Percentiles rank a stretch among this genome's conserved stretches.
These are phyloP conservation scores for Caenorhabditis brenneri DNA, from an alignment of 1,140 invertebrate genomes.

Conservation along the genomic window DNA sequence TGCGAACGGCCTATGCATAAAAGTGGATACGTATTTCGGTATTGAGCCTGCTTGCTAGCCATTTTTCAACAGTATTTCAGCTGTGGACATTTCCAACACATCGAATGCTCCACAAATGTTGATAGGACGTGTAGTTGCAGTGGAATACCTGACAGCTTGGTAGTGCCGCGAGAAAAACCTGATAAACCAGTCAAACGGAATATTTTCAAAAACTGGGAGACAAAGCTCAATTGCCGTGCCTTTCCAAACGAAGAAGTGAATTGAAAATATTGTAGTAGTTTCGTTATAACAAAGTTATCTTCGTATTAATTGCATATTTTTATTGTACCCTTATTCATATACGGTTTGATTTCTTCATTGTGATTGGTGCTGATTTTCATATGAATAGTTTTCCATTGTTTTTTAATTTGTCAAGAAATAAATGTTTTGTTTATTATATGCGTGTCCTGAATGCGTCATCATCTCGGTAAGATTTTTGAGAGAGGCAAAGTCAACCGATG, in stretches of 20 bases:
- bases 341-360: background rate
- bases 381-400: background rate
- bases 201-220: slow-evolving; percentile 20
- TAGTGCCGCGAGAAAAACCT: background rate
- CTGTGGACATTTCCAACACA: slow-evolving; percentile 22
- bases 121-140: background rate
- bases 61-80: background rate
- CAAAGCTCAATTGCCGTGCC: slow-evolving; percentile 1
- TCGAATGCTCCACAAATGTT: slow-evolving; percentile 6
- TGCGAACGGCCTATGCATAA: slow-evolving; percentile 17
- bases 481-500: background rate
- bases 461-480: no score
- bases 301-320: no score
- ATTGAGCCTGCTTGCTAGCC: background rate
- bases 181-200: background rate
- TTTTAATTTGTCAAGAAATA: background rate
- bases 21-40: slow-evolving; percentile 33
- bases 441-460: background rate
- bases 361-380: slow-evolving; percentile 7
- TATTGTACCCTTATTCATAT: no score
- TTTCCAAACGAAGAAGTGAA: background rate
- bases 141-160: background rate
- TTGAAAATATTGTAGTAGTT: no score
- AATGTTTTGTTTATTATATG: background rate
- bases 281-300: no score